Conservation (phyloP, 2,888 invertebrate species). For the Caenorhabditis imperialis region DNA sequence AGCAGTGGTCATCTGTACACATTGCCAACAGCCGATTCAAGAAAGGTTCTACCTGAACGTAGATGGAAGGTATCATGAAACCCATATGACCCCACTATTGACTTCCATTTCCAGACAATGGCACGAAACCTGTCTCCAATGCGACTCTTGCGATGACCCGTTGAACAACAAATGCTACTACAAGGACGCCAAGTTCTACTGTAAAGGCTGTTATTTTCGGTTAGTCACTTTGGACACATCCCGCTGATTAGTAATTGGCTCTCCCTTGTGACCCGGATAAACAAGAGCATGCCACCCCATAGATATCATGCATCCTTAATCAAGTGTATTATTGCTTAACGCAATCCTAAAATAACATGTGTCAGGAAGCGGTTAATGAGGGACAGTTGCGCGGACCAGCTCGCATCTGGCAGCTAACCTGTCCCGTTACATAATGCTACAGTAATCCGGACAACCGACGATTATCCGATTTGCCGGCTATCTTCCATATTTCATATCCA, state of each 20-base stretch:
- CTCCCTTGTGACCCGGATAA: not conserved
- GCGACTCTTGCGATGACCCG: slow-evolving; percentile 29
- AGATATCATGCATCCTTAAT: not conserved
- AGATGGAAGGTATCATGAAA: slow-evolving; percentile 52
- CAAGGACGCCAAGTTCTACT: slow-evolving; percentile 64
- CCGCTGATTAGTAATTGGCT: slow-evolving; percentile 43
- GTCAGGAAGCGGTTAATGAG: slow-evolving; percentile 40
- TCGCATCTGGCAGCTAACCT: slow-evolving; percentile 52
- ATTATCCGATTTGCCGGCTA: slow-evolving; percentile 50
- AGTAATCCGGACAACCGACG: slow-evolving; percentile 44
- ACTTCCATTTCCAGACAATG: slow-evolving; percentile 46
- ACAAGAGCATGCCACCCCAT: not conserved
- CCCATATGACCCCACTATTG: not conserved
- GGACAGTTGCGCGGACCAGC: slow-evolving; percentile 45
- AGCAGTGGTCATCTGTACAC: slow-evolving; percentile 20
- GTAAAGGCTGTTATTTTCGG: slow-evolving; percentile 72
- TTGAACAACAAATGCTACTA: slow-evolving; percentile 65
- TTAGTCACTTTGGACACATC: slow-evolving; percentile 31
- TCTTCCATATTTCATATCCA: slow-evolving; percentile 17
- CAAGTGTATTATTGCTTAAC: slow-evolving; percentile 25
- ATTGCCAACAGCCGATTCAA: slow-evolving; percentile 52
- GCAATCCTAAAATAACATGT: slow-evolving; percentile 44
- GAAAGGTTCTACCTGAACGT: slow-evolving; percentile 48
- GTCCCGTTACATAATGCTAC: slow-evolving; percentile 35
- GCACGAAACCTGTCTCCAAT: slow-evolving; percentile 59